A percentile compares a stretch with the other conserved stretches of the same genome.
These are phyloP conservation scores for Anagrus nilaparvatae DNA, from an alignment of 1,140 invertebrate species.

Conservation along the genomic window DNA sequence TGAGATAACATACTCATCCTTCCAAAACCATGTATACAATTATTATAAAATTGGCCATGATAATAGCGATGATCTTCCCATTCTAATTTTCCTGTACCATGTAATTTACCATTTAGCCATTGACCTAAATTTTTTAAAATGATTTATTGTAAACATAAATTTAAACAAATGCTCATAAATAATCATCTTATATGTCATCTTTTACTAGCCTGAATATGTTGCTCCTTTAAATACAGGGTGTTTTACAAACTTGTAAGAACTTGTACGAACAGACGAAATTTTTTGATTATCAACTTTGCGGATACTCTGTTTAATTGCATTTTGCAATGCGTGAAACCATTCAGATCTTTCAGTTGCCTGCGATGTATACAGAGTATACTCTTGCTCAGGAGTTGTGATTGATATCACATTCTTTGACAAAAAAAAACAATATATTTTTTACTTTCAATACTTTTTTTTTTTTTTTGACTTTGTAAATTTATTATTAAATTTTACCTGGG, in stretches of 20 bases:
- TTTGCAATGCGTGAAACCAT: constrained; percentile 63
- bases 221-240: constrained; percentile 64
- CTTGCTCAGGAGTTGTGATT: constrained; percentile 69
- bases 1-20: constrained; percentile 53
- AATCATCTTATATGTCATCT: neutral
- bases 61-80: constrained; percentile 74
- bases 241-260: constrained; percentile 64
- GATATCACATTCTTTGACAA: constrained; percentile 59
- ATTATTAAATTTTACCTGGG: constrained; percentile 37
- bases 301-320: constrained; percentile 47
- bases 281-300: constrained; percentile 38
- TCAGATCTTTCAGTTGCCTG: constrained; percentile 62
- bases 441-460: constrained; percentile 5
- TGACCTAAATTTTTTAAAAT: constrained; percentile 38
- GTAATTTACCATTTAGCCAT: constrained; percentile 71
- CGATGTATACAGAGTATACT: constrained; percentile 53
- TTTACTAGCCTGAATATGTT: constrained; percentile 49
- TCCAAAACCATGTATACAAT: constrained; percentile 63
- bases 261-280: constrained; percentile 60
- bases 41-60: constrained; percentile 66
- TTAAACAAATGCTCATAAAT: neutral
- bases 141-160: constrained; percentile 4
- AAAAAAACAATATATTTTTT: constrained; percentile 16
- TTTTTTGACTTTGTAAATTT: constrained; percentile 7
- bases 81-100: constrained; percentile 69